These are phyloP conservation scores for Taenioides sp. DNA, from an alignment of 2,797 vertebrate genomes.

Conservation along the genomic window DNA sequence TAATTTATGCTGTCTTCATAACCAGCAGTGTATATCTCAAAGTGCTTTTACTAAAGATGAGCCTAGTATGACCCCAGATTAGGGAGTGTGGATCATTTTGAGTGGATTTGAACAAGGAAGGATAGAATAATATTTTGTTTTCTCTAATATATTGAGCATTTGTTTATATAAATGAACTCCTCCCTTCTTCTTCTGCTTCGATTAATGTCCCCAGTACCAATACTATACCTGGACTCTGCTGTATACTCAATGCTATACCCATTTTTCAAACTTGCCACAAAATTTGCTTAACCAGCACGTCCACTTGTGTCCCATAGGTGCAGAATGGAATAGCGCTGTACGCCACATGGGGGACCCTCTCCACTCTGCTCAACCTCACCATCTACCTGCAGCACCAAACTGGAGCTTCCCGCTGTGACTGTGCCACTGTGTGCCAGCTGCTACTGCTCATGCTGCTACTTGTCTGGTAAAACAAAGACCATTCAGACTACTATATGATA, in stretches of 20 bases:
- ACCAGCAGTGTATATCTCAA: constrained; percentile 19
- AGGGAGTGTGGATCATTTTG: no score
- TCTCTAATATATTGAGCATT: no score
- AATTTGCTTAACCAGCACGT: not conserved
- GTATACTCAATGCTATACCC: no score
- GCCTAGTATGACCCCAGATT: constrained; percentile 20
- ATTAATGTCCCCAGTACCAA: no score
- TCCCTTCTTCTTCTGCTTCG: no score
- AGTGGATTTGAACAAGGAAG: no score
- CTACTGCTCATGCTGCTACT: constrained; percentile 64
- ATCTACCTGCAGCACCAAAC: constrained; percentile 73
- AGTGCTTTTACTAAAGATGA: constrained; percentile 14
- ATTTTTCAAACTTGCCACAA: not conserved
- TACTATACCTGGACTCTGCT: no score
- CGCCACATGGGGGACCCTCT: constrained; percentile 71
- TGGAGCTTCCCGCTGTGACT: constrained; percentile 34
- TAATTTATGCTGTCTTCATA: constrained; percentile 12
- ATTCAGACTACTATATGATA: constrained; percentile 2
- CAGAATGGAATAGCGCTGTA: constrained; percentile 80
- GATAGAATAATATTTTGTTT: no score
- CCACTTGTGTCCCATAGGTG: constrained; percentile 60
- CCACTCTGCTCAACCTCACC: constrained; percentile 73
- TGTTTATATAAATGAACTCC: no score
- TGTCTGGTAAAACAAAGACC: constrained; percentile 51
- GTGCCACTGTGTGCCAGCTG: constrained; percentile 52